phyloP scores from a whole-genome alignment of 2,888 invertebrate genomes.

The Glaucopsyche alexis region DNA sequence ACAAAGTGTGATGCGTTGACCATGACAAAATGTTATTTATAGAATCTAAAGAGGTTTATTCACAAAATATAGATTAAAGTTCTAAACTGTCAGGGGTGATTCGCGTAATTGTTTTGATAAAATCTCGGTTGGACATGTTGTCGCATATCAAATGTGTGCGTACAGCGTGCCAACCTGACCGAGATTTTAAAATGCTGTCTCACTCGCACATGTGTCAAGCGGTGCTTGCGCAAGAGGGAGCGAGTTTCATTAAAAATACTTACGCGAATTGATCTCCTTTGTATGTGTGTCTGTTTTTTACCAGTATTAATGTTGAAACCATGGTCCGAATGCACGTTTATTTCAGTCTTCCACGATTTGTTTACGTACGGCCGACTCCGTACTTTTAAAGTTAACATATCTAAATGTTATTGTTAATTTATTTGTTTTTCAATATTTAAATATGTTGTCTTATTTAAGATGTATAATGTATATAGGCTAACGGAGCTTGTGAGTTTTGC shows the following conservation, averaged over 20 bases:
- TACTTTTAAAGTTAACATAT: conserved; percentile 63
- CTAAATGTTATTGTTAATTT: conserved; percentile 48
- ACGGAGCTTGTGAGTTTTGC: neutral
- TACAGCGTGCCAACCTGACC: neutral
- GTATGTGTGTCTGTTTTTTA: conserved; percentile 13
- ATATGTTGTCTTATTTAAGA: conserved; percentile 30
- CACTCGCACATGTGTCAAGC: neutral
- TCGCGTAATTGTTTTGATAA: neutral
- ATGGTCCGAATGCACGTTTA: neutral
- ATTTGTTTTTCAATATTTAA: conserved; percentile 38
- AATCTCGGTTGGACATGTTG: neutral
- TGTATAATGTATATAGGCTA: conserved; percentile 33
- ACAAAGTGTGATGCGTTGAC: neutral
- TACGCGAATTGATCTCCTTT: neutral
- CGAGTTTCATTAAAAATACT: neutral
- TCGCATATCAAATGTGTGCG: neutral
- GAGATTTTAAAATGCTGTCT: neutral
- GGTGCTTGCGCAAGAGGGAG: neutral
- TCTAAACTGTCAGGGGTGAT: neutral
- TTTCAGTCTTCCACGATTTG: conserved; percentile 38
- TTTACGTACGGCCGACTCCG: conserved; percentile 43
- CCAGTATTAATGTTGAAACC: conserved; percentile 5
- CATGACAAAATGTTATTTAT: neutral
- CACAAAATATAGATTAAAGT: neutral
- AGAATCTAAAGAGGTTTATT: neutral